phyloP scores from a whole-genome alignment of 2,888 invertebrate genomes.

The Trilocha varians region DNA sequence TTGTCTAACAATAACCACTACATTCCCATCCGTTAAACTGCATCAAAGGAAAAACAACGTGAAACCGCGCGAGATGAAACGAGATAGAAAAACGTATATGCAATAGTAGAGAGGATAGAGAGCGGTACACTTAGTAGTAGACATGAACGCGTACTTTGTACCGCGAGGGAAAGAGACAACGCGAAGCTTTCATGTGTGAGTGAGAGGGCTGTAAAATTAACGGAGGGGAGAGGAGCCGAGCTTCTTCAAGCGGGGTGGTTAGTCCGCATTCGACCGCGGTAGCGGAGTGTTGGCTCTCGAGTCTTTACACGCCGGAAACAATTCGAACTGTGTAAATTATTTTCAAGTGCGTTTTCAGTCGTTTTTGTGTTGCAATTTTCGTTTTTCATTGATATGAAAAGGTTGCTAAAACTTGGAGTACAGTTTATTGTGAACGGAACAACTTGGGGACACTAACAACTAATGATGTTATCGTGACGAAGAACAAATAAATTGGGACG shows the following conservation, averaged over 20 bases:
- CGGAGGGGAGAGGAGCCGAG: conserved; percentile 69
- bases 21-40: conserved; percentile 73
- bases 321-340: conserved; percentile 62
- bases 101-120: conserved; percentile 68
- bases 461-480: conserved; percentile 38
- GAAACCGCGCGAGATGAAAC: conserved; percentile 70
- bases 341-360: conserved; percentile 45
- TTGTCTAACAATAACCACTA: conserved; percentile 73
- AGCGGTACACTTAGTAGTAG: conserved; percentile 67
- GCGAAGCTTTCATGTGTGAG: conserved; percentile 53
- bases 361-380: conserved; percentile 39
- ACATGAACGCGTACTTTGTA: conserved; percentile 54
- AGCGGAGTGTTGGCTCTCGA: conserved; percentile 45
- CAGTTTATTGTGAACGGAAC: conserved; percentile 20
- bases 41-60: conserved; percentile 71
- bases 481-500: conserved; percentile 29
- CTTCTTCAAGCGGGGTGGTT: conserved; percentile 72
- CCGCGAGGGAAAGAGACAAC: conserved; percentile 51
- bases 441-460: conserved; percentile 21
- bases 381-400: conserved; percentile 25
- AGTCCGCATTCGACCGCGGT: conserved; percentile 69
- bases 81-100: conserved; percentile 73
- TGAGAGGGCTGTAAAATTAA: conserved; percentile 56
- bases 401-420: conserved; percentile 20
- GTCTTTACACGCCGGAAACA: conserved; percentile 34